Evolutionary conservation across 2,888 invertebrate species (phyloP), one percentile per base, ranked within the genome.

Genomic region (Philhelius pedissequus): DNA sequence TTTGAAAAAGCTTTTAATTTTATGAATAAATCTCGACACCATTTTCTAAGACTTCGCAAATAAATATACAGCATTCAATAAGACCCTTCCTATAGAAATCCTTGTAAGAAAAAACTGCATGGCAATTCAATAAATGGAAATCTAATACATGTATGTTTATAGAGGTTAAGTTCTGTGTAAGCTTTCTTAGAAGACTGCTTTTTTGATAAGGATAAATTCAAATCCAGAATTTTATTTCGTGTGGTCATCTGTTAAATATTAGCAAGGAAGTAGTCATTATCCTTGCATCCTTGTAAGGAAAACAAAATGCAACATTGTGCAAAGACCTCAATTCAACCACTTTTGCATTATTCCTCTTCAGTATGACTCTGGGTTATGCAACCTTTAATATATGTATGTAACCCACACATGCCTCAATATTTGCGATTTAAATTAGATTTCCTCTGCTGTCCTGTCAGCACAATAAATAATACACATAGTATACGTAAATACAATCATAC

Each of bases 351-450:
- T 56, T 43, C 27, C 22, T 30, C 43, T 27, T 43, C 18, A 58
- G 35, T 30, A 40, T 43, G 43, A 27, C 62, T 62, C 43, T 25
- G 8, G 38, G 22, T 58, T 58, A 32, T 30, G 15, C 18, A 15
- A 1, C 13, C 35, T 35, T 4, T 13, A n/a, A 43, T 11, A 20
- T 13, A 2, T 1, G 1, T 9, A 9, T 18, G 30, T 30, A 54
- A 15, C 30, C 22, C 38, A 38, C 25, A 60, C n/a, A n/a, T 40
- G 15, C 25, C 25, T 27, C 27, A 11, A 48, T 64, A 9, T 64
- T 64, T 64, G 64, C 32, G 20, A 64, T 64, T 64, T 64, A 64
- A 64, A 64, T 64, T 64, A 64, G n/a, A 64, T 64, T 48, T 48
- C 32, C 64, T 48, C 25, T 35, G n/a, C n/a, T n/a, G n/a, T n/a